A percentile compares a stretch with the other conserved stretches of the same genome.
phyloP scores from a whole-genome alignment of 2,113 vertebrate genomes.

The Holacanthus passer region DNA sequence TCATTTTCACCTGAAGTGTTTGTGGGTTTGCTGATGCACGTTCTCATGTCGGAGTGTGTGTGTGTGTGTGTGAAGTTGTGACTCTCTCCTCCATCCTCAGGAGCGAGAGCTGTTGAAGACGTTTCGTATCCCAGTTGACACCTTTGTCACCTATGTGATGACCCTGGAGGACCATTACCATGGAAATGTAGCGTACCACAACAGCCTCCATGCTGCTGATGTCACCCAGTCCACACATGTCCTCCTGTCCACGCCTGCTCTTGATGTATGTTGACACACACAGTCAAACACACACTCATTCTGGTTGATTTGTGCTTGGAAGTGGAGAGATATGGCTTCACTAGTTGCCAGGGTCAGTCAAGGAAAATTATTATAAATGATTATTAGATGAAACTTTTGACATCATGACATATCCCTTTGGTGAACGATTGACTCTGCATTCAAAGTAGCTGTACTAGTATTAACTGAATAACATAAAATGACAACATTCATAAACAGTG shows the following conservation, averaged over 20 bases:
- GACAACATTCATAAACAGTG: too few relatives aligned
- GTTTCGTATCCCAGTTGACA: conserved; percentile 90
- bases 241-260: conserved; percentile 90
- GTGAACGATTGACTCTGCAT: too few relatives aligned
- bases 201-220: conserved; percentile 86
- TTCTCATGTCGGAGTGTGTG: background rate
- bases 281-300: background rate
- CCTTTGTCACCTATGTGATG: conserved; percentile 91
- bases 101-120: conserved; percentile 91
- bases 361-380: background rate
- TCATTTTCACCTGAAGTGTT: background rate
- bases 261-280: conserved; percentile 82
- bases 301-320: background rate
- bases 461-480: too few relatives aligned
- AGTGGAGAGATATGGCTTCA: background rate
- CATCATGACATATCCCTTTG: too few relatives aligned
- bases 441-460: too few relatives aligned
- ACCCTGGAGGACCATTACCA: conserved; percentile 94
- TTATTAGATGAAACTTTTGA: too few relatives aligned
- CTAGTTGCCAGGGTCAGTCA: background rate
- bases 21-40: background rate
- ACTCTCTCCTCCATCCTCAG: conserved; percentile 59
- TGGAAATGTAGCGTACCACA: conserved; percentile 91
- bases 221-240: conserved; percentile 91
- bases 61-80: conserved; percentile 8